A percentile compares a stretch with the other conserved stretches of the same genome.
phyloP scores from a whole-genome alignment of 37 sponge, comb jelly and placozoan species.

The Petrosia ficiformis region DNA sequence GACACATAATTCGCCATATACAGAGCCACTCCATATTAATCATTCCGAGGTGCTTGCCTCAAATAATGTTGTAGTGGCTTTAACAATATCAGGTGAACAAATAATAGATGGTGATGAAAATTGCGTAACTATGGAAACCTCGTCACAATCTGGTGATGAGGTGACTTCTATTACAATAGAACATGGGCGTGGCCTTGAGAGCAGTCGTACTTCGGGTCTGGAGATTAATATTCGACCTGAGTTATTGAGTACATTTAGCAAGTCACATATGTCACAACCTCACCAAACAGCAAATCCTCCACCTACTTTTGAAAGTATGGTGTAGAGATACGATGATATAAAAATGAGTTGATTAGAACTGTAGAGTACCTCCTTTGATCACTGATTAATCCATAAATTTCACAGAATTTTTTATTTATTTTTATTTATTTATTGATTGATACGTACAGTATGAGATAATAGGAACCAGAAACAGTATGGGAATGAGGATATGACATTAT shows the following conservation, averaged over 20 bases:
- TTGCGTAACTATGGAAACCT: neutral
- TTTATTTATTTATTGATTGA: too few species aligned
- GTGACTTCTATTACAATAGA: conserved; percentile 43
- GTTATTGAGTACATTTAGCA: too few species aligned
- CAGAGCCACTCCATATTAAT: neutral
- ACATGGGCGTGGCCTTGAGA: neutral
- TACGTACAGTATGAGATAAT: too few species aligned
- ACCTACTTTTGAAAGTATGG: neutral
- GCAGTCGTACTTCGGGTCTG: neutral
- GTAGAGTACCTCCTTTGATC: too few species aligned
- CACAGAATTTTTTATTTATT: too few species aligned
- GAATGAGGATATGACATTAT: too few species aligned
- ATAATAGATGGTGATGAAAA: neutral
- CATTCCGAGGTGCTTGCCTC: conserved; percentile 38
- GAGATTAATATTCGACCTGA: neutral
- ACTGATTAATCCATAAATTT: too few species aligned
- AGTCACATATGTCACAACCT: neutral
- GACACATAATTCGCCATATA: conserved; percentile 16
- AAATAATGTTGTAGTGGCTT: conserved; percentile 44
- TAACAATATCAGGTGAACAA: conserved; percentile 15
- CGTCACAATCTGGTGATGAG: neutral
- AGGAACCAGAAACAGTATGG: too few species aligned
- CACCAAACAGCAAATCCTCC: neutral
- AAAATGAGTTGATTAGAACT: too few species aligned
- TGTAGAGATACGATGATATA: too few species aligned